Evolutionary conservation across 2,113 vertebrate genomes (phyloP), one percentile per base, ranked within the genome.

Genomic region (Microcebus tavaratra): DNA sequence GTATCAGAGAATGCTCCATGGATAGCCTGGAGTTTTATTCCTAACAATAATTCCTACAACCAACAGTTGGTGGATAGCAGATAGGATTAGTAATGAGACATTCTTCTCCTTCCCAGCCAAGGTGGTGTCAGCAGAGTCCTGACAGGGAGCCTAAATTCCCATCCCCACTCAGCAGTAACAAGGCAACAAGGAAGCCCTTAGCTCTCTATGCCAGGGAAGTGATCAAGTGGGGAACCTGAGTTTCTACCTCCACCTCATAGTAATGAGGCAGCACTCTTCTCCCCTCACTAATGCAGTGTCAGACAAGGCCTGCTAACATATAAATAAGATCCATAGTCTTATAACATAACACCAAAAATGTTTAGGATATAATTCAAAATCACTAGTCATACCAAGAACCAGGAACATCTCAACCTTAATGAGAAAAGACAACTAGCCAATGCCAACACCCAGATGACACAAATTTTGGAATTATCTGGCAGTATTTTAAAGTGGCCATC

Each of bases 141-240:
- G 10, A 21, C 9, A 1, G 42, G 57, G 27, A 72, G 45, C 2
- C 73, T 36, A 17, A 3, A 1, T 25, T 27, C 34, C 15, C 7
- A 11, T n/a, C 2, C 3, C 18, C 34, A 48, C 11, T 63, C 15
- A 34, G 17, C 8, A 0, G 15, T 0, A 23, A 48, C 39, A 61
- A 23, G 39, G 14, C 55, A 63, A 42, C 36, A 13, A 61, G 29
- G 9, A 29, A 75, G 1, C 5, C 13, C 3, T 55, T 34, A 10
- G 31, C 20, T 13, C 20, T 59, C 20, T 36, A 29, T 39, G 23
- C 23, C 3, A 59, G 12, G 11, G 53, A 75, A 25, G 42, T 29
- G 25, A 14, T 42, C 39, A 75, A 45, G 72, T 15, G 13, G 13
- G 13, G 72, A 75, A 45, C 13, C 72, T 45, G 39, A 42, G 25